Base-by-base conservation (phyloP, 2,797 vertebrate species). In the Karalla daura region DNA sequence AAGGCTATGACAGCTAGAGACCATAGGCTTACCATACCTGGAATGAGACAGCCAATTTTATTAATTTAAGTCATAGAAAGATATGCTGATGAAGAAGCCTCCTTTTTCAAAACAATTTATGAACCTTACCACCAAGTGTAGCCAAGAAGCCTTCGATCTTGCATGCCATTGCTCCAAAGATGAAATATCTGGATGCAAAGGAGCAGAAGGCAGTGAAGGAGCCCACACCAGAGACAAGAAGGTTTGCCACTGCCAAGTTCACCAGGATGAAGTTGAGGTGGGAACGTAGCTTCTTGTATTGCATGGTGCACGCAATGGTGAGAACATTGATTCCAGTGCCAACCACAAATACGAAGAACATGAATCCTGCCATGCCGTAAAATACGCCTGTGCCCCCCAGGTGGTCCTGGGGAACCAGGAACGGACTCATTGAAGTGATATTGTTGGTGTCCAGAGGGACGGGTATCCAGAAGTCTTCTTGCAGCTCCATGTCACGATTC, bases 231-330 rank as follows among this genome's bases (percentile, higher is more conserved):
- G 93, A 46, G 1, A 95, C 93, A 0, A 94, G 21, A 17, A 95
- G 88, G 84, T 95, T 94, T 28, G 93, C 60, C 8, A 92, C n/a
- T 0, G 94, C 89, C 86, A 95, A 44, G 87, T 95, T 95, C 24
- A 95, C 90, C 65, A 95, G 86, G 89, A 95, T 95, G 90, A 94
- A 95, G 92, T 94, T 95, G 45, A 95, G 92, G 50, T 94, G 93
- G 12, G 93, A 93, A 7, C 92, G 78, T 2, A 95, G 89, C 86
- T 95, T 95, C 88, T 94, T 95, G 81, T 90, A 92, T 53, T 91
- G 78, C 74, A 83, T 20, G 15, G 94, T 94, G 77, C 93, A 94
- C 20, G 73, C 59, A 27, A 94, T 39, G 63, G 94, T 95, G 11
- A 95, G 89, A 1, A 21, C 0, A 44, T 94, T 95, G 74, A 95